phyloP scores from a whole-genome alignment of 1,140 invertebrate species.

The Rhopalosiphum maidis region DNA sequence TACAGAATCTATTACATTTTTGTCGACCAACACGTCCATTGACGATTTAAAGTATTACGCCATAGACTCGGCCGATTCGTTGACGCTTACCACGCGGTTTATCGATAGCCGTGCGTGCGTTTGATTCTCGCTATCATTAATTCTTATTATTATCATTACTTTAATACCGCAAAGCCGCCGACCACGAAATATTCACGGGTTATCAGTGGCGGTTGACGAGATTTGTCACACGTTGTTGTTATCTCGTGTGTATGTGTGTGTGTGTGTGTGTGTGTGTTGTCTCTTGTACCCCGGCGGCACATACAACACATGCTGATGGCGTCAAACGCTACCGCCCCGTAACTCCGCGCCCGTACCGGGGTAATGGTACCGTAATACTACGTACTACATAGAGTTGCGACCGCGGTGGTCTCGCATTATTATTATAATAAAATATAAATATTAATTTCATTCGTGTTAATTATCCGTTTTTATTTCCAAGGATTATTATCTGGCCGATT shows the following conservation, averaged over 20 bases:
- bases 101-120: neutral
- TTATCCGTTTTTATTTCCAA: conserved; percentile 20
- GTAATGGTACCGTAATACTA: neutral
- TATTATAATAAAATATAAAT: neutral
- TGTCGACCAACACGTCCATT: neutral
- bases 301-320: conserved; percentile 21
- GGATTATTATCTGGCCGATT: neutral
- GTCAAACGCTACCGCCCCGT: neutral
- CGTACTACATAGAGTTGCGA: neutral
- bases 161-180: neutral
- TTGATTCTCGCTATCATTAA: neutral
- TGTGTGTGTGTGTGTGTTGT: neutral
- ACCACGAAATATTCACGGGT: neutral
- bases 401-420: neutral
- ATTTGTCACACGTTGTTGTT: conserved; percentile 36
- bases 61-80: neutral
- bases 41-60: neutral
- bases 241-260: neutral
- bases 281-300: neutral
- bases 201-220: neutral
- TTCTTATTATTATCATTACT: neutral
- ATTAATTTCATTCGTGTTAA: conserved; percentile 31
- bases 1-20: neutral
- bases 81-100: neutral
- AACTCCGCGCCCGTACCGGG: neutral